Conservation (phyloP, 2,113 vertebrate genomes). For the Lota lota region DNA sequence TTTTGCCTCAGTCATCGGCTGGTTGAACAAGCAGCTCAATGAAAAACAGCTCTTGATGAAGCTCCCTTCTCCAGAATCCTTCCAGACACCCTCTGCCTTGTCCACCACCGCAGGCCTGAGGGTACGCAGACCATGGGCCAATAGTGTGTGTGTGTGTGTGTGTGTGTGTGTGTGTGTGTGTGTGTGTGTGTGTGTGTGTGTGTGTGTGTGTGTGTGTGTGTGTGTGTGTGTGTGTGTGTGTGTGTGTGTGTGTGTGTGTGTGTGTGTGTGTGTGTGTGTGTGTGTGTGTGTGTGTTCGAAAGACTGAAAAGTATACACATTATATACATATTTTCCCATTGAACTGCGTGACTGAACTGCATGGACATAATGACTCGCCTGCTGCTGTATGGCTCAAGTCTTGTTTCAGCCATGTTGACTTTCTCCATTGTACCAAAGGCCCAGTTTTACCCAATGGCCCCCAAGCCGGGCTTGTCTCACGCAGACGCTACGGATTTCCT, state of each 20-base stretch:
- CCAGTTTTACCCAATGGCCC: constrained; percentile 75
- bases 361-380: background rate
- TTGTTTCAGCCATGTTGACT: background rate
- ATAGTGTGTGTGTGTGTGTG: too few relatives aligned
- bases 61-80: constrained; percentile 54
- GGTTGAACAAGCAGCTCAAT: constrained; percentile 95
- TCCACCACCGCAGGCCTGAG: constrained; percentile 48
- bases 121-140: constrained; percentile 64
- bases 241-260: too few relatives aligned
- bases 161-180: too few relatives aligned
- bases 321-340: too few relatives aligned
- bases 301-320: too few relatives aligned
- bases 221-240: too few relatives aligned
- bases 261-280: too few relatives aligned
- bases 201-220: too few relatives aligned
- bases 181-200: too few relatives aligned
- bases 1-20: constrained; percentile 82
- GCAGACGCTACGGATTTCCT: constrained; percentile 42
- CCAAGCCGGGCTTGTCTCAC: constrained; percentile 52
- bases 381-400: background rate
- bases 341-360: too few relatives aligned
- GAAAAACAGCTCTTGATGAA: constrained; percentile 82
- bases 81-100: constrained; percentile 50
- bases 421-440: constrained; percentile 62
- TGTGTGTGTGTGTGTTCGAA: too few relatives aligned